Conservation (phyloP, 2,113 vertebrate genomes). For the Apaloderma vittatum region DNA sequence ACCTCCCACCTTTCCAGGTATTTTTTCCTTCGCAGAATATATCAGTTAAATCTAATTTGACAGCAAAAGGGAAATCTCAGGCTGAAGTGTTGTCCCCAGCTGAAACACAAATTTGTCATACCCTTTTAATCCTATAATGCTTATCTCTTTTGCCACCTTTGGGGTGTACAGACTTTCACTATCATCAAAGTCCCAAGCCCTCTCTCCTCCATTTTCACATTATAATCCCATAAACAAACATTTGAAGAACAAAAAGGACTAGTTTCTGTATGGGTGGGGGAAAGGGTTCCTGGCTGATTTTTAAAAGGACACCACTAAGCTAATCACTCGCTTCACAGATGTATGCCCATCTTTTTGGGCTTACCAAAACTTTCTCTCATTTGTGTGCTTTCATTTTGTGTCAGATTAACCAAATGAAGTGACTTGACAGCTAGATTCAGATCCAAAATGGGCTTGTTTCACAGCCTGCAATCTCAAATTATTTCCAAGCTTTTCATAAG, state of each 20-base stretch:
- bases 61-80: constrained; percentile 6
- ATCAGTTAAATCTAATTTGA: constrained; percentile 21
- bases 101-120: constrained; percentile 32
- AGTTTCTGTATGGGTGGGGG: neutral
- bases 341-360: neutral
- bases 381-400: constrained; percentile 46
- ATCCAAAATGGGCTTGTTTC: constrained; percentile 34
- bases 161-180: constrained; percentile 21
- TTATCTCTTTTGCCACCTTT: constrained; percentile 59
- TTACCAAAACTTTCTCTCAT: constrained; percentile 11
- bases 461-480: constrained; percentile 36
- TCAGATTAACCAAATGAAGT: constrained; percentile 28
- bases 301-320: constrained; percentile 15
- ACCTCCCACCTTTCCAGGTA: neutral
- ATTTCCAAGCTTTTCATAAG: constrained; percentile 45
- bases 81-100: neutral
- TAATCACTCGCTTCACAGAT: constrained; percentile 22
- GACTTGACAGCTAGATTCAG: constrained; percentile 38
- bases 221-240: constrained; percentile 62
- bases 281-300: neutral
- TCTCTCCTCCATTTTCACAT: constrained; percentile 13
- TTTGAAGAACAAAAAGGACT: constrained; percentile 53
- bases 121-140: constrained; percentile 58
- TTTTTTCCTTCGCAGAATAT: constrained; percentile 14
- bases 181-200: constrained; percentile 62